Evolutionary conservation across 1,140 invertebrate genomes (phyloP), one percentile per base, ranked within the genome.

Genomic region (Leptopilina boulardi): DNA sequence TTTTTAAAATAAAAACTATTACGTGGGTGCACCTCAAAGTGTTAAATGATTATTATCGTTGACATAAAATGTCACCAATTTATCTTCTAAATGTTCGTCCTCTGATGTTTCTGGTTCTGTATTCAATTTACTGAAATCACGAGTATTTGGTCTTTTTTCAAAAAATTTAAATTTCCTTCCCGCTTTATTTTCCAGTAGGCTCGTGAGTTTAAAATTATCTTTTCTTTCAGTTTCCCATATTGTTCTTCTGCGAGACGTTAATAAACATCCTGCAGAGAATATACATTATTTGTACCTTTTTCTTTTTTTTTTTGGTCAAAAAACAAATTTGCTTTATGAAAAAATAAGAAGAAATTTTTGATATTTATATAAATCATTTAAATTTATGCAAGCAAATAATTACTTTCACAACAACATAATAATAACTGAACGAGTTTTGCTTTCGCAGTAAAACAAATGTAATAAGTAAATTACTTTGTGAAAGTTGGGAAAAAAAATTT

Each of bases 81-180:
- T 86, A 66, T 87, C 86, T 71, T 90, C 87, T 8, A 80, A 79
- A 81, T 80, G 84, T 73, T 91, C 90, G 47, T 91, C 90, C 11
- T 91, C 90, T 3, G 89, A 91, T 11, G 88, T 89, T 80, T 91
- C 90, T 21, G 90, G 89, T 79, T 91, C 90, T 3, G 87, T 91
- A 77, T 84, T 91, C n/a, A 91, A 74, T 85, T 91, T 90, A 79
- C 87, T 91, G 72, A 91, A 91, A 56, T 91, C 87, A 34, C 88
- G 82, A 11, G 88, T 87, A 73, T 91, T 91, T 15, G 90, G 90
- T 59, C 90, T 84, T 26, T 87, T 89, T 23, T 91, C 87, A 30
- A 89, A 84, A 74, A 89, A 85, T 41, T 89, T 87, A 79, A 88
- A 90, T 70, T 83, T 85, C 66, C 85, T 86, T 70, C 83, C 78